Base-by-base conservation (phyloP, 2,888 invertebrate genomes). In the Eupsilia transversa region DNA sequence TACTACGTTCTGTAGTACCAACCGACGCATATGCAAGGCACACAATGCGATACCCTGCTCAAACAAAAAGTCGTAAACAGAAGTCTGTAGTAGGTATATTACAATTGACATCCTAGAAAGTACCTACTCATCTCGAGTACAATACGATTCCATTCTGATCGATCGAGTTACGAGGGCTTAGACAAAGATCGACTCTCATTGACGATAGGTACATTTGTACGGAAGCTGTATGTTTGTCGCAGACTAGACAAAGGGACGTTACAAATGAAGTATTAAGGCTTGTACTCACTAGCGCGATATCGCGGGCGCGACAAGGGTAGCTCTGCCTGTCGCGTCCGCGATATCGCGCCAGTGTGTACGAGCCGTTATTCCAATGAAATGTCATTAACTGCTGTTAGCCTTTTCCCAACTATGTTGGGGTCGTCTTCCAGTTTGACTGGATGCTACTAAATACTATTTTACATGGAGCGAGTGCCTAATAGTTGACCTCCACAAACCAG, bases 121-220 rank as follows among this genome's bases (percentile, higher is more conserved):
- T 81, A 81, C 56, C 41, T 30, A 41, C 67, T 76, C 63, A 57
- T 20, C 70, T 59, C n/a, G 63, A 74, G 57, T 64, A 74, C 74
- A 80, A 84, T 72, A 67, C 46, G 49, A 74, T 83, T 57, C 56
- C 30, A 30, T 52, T 30, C 43, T 76, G 66, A 75, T 79, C 67
- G 68, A 79, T 82, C 27, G 27, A 52, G 57, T 75, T 63, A 75
- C 82, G 82, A 79, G 52, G 35, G 68, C 27, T 61, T 63, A 54
- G 23, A 80, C 77, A 64, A 79, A 64, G 76, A 82, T 76, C 57
- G 46, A 23, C 27, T 67, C 27, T 61, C 35, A 54, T 46, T 52
- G 57, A 57, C 7, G 61, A 52, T 63, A n/a, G n/a, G n/a, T n/a
- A 75, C 35, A 41, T 64, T 61, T 61, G 27, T 67, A 30, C 33